These are phyloP conservation scores for Stichopus horrens DNA, from an alignment of 53 echinoderm and acorn worm genomes.

Conservation along the genomic window DNA sequence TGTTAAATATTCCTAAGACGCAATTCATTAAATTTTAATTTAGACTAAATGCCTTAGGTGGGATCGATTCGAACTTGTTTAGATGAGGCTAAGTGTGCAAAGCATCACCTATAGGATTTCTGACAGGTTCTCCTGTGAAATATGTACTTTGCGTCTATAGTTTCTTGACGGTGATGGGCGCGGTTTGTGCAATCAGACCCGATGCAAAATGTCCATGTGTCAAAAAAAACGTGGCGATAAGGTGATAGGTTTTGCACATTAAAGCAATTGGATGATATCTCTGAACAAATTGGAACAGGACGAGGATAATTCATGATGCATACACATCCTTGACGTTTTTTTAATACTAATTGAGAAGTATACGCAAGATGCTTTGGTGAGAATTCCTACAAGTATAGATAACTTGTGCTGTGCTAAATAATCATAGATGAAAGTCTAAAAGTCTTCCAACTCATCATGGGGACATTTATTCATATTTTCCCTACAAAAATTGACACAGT, in stretches of 20 bases:
- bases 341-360: no score
- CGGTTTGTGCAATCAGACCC: not conserved
- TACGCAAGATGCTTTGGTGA: no score
- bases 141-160: not conserved
- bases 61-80: not conserved
- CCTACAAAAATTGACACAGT: no score
- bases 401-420: no score
- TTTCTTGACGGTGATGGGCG: not conserved
- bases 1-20: not conserved
- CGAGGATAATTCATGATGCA: no score
- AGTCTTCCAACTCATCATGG: no score
- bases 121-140: not conserved
- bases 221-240: not conserved
- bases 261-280: not conserved
- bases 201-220: not conserved
- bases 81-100: not conserved
- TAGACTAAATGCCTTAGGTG: slow-evolving; percentile 4
- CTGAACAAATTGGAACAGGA: no score
- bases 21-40: not conserved
- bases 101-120: slow-evolving; percentile 13
- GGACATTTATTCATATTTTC: no score
- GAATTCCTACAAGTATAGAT: no score
- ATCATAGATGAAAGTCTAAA: no score
- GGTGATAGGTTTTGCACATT: not conserved
- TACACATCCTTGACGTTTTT: no score